Evolutionary conservation across 2,888 invertebrate species (phyloP).

Genomic region (Napeogenes inachia): DNA sequence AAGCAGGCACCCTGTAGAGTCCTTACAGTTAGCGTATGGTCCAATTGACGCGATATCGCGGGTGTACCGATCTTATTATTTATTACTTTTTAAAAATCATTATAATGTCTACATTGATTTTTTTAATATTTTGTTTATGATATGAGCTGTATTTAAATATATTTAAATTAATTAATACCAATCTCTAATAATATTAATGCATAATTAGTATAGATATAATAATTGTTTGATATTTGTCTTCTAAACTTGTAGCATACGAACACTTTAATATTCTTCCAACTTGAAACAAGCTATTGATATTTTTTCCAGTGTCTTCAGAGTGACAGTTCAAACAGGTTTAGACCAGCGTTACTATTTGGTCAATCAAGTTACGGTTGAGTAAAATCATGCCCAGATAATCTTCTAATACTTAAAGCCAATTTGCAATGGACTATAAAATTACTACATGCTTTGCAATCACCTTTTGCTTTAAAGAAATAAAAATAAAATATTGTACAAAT

Average conservation of each 20-base stretch:
- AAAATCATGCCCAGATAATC: conserved; percentile 7
- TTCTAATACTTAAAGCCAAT: conserved; percentile 14
- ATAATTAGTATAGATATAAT: background rate
- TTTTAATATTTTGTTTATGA: no score
- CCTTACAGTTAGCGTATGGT: conserved; percentile 38
- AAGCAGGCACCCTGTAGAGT: conserved; percentile 57
- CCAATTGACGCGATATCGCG: conserved; percentile 29
- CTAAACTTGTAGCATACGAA: no score
- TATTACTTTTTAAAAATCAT: no score
- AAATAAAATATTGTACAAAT: no score
- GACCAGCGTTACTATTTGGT: conserved; percentile 51
- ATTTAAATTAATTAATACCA: no score
- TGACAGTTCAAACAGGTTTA: conserved; percentile 55
- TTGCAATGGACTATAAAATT: background rate
- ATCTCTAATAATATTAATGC: no score
- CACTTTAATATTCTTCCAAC: conserved; percentile 18
- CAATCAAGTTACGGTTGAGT: conserved; percentile 48
- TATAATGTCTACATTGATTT: no score
- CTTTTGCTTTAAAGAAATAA: no score
- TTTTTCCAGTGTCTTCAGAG: conserved; percentile 51
- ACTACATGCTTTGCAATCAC: background rate
- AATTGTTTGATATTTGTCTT: conserved; percentile 1
- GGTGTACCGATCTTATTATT: background rate
- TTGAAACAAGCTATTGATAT: conserved; percentile 38
- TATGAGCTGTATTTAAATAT: no score